These are phyloP conservation scores for Drosophila seguyi DNA, from an alignment of 1,140 invertebrate species.

Conservation along the genomic window DNA sequence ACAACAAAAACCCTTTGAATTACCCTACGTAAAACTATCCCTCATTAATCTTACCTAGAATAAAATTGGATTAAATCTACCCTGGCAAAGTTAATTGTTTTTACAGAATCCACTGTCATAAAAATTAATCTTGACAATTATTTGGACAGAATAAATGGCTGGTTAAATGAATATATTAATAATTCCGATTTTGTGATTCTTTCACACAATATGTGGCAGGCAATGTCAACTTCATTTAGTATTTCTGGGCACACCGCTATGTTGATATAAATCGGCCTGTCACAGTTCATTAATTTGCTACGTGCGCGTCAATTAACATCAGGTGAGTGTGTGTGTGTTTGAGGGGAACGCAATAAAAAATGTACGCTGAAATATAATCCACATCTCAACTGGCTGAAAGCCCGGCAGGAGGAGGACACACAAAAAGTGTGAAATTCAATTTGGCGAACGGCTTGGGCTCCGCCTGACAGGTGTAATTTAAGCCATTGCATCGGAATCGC, in stretches of 20 bases:
- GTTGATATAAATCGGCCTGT: conserved; percentile 24
- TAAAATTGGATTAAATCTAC: not conserved
- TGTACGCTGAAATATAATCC: conserved; percentile 36
- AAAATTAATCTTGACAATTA: conserved; percentile 26
- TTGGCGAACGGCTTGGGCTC: conserved; percentile 14
- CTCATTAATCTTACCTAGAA: conserved; percentile 8
- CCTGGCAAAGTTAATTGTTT: conserved; percentile 15
- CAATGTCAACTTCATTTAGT: conserved; percentile 34
- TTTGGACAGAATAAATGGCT: conserved; percentile 19
- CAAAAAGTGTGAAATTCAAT: conserved; percentile 61
- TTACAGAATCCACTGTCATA: conserved; percentile 13
- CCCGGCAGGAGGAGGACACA: conserved; percentile 5
- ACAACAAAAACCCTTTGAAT: no score
- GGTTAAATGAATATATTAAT: conserved; percentile 30
- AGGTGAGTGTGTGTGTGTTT: not conserved
- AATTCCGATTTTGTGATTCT: conserved; percentile 25
- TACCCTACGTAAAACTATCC: not conserved
- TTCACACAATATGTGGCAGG: conserved; percentile 18
- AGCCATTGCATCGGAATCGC: conserved; percentile 46
- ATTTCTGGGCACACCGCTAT: conserved; percentile 13
- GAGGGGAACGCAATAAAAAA: conserved; percentile 20
- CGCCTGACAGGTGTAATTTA: conserved; percentile 49
- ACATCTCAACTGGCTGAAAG: conserved; percentile 40
- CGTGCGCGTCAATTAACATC: conserved; percentile 50
- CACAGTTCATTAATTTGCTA: conserved; percentile 60